Evolutionary conservation across 2,113 vertebrate species (phyloP), one percentile per base, ranked within the genome.

Genomic region (Labeo rohita): DNA sequence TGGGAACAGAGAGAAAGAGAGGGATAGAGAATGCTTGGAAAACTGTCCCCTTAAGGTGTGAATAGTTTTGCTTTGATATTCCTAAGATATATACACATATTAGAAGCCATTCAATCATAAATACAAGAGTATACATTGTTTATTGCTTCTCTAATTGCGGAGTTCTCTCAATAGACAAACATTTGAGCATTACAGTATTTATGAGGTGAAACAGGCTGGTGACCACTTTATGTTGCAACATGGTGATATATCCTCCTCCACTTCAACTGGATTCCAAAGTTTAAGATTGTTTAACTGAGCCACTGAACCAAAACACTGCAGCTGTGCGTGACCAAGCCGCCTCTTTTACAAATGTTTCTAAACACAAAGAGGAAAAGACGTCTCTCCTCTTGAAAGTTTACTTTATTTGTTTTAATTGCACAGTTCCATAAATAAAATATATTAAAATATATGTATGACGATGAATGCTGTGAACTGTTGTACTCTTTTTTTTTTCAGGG

Each of bases 1-100:
- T 96, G 95, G 96, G 96, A 95, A 96, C 90, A 84, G 70, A 88
- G 50, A 39, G 45, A 87, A 61, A 9, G 56, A 61, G 80, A 83
- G 45, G 15, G 28, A 59, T 50, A 70, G 65, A 66, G 23, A 86
- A 49, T 9, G 23, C 59, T 63, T 59, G 52, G 83, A 90, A 91
- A 78, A 68, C 65, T 39, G 68, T 47, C 43, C 13, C n/a, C 4
- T 65, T 66, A 65, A 83, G 70, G 79, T 83, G 79, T 77, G 39
- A 87, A 81, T 10, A 65, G 43, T 45, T 80, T 70, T 79, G 50
- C 66, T 86, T 80, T 82, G 66, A 73, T 80, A 47, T 70, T 82
- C 9, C 63, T 28, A 47, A 80, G 45, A 61, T 61, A 79, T n/a
- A 54, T 5, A 45, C 36, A 10, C n/a, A 28, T 34, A 82, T 70